Conservation (phyloP, 2,888 invertebrate species). For the Periphyllus acericola region DNA sequence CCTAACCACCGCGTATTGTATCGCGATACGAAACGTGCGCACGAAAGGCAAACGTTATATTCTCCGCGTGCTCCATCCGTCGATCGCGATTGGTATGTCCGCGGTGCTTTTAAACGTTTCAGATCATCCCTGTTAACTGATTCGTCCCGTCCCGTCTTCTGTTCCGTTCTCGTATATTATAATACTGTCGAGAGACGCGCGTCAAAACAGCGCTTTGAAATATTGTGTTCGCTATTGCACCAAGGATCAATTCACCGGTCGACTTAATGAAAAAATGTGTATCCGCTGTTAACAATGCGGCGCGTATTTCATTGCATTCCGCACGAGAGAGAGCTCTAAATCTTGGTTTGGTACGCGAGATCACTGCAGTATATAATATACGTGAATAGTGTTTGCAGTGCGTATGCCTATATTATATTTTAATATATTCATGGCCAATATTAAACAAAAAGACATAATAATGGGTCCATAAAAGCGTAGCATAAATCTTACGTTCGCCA, state of each 20-base stretch:
- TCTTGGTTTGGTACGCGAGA: slow-evolving; percentile 4
- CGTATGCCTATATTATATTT: background rate
- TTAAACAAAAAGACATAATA: slow-evolving; percentile 9
- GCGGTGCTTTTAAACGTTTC: background rate
- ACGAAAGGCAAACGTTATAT: background rate
- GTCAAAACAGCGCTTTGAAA: too few relatives aligned
- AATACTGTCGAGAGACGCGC: too few relatives aligned
- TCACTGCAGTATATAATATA: background rate
- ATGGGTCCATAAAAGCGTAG: slow-evolving; percentile 15
- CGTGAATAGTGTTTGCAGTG: too few relatives aligned
- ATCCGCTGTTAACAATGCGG: background rate
- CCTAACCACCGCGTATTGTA: background rate
- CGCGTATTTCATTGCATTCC: background rate
- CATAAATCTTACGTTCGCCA: slow-evolving; percentile 11
- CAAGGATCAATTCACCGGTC: too few relatives aligned
- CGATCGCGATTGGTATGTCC: background rate
- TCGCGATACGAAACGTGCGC: background rate
- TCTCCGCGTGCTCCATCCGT: too few relatives aligned
- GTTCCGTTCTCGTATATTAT: too few relatives aligned
- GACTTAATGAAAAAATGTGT: background rate
- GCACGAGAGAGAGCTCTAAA: background rate
- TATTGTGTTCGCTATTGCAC: too few relatives aligned
- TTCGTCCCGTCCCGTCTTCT: too few relatives aligned
- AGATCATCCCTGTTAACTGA: too few relatives aligned
- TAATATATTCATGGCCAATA: slow-evolving; percentile 28